These are phyloP conservation scores for Psammodynastes pulverulentus DNA, from an alignment of 2,113 vertebrate species.

Conservation along the genomic window DNA sequence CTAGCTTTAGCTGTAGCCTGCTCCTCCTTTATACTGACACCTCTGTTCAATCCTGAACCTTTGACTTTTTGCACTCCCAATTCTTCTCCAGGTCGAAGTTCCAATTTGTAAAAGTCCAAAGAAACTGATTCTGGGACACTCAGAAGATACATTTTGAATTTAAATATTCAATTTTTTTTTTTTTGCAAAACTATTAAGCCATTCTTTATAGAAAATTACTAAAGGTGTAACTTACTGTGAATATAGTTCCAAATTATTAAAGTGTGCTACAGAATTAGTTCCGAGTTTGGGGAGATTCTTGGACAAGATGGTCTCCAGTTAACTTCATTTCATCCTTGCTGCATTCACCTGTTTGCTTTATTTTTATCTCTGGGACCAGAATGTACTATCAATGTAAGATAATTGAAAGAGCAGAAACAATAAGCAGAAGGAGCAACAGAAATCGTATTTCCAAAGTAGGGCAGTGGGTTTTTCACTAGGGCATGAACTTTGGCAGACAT, in stretches of 20 bases:
- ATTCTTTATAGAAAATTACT: background rate
- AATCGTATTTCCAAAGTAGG: background rate
- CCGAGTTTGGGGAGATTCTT: background rate
- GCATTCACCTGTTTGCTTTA: background rate
- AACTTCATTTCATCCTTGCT: background rate
- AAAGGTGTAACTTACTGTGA: background rate
- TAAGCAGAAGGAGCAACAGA: background rate
- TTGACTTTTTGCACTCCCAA: background rate
- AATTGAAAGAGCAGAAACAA: background rate
- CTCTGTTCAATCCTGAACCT: conserved; percentile 11
- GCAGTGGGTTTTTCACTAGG: background rate
- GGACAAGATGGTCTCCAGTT: background rate
- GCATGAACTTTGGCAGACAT: background rate
- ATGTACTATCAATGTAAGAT: background rate
- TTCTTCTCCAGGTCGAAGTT: background rate
- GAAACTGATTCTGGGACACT: background rate
- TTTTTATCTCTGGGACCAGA: background rate
- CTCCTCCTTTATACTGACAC: background rate
- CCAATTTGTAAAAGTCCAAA: background rate
- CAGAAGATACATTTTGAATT: background rate
- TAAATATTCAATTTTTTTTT: background rate
- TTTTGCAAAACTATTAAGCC: background rate
- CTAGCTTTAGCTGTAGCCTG: background rate
- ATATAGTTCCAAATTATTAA: background rate
- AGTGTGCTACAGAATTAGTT: background rate